Percentiles rank a stretch among this genome's conserved stretches.
These are phyloP conservation scores for Syrmaticus mikado DNA, from an alignment of 2,113 vertebrate genomes.

Conservation along the genomic window DNA sequence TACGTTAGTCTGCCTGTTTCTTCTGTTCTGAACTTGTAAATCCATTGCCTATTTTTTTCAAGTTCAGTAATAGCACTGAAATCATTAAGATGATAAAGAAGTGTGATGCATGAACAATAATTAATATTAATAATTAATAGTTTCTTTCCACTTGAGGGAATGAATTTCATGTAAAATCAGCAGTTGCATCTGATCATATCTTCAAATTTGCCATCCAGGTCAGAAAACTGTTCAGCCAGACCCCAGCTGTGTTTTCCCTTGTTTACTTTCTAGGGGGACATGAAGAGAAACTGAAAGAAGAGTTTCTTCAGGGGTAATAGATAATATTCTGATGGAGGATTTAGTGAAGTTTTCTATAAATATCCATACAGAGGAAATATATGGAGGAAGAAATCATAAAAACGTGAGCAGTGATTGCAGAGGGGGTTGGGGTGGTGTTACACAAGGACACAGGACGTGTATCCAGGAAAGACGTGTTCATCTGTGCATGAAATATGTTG, in stretches of 20 bases:
- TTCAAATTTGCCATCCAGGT: background rate
- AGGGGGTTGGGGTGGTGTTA: background rate
- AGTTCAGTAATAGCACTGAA: background rate
- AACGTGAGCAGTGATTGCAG: background rate
- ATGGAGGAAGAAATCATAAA: background rate
- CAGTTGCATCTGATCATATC: background rate
- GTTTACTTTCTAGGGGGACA: background rate
- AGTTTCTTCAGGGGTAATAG: background rate
- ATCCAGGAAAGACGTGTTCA: conserved; percentile 1
- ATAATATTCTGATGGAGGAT: background rate
- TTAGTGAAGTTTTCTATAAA: background rate
- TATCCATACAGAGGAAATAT: background rate
- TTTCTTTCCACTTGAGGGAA: background rate
- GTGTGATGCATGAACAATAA: background rate
- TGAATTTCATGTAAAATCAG: background rate
- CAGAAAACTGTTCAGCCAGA: background rate
- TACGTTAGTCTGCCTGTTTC: background rate
- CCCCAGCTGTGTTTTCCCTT: background rate
- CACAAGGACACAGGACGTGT: background rate
- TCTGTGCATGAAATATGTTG: conserved; percentile 1
- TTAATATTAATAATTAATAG: background rate
- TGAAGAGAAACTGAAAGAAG: background rate
- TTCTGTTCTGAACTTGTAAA: background rate
- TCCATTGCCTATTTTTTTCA: background rate
- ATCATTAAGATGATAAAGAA: background rate